Base-by-base conservation (phyloP, 2,888 invertebrate genomes). In the Theretra japonica region DNA sequence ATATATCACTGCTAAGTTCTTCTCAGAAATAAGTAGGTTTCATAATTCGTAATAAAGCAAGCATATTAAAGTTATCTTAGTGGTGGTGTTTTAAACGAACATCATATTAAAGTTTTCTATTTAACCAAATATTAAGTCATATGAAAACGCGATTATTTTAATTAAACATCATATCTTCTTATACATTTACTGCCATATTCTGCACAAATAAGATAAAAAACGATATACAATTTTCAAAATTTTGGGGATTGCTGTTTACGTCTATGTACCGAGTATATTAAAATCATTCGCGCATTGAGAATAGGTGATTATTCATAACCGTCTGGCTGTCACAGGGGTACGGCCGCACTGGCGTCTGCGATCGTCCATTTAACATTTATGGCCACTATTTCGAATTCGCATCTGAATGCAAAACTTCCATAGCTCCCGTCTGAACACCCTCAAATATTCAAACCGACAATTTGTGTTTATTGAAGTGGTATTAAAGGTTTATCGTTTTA, bases 291-390 rank as follows among this genome's bases (percentile, higher is more conserved):
- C 15, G 11, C 68, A 53, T 17, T 53, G 11, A 65, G 41, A 21
- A 65, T 25, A 28, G 4, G 53, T 33, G 48, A 48, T 70, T 70
- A 70, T 62, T 65, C 19, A 70, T 56, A 56, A 19, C 21, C 33
- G 17, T 21, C 53, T 19, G 19, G 23, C 30, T 62, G 53, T 56
- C 23, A 70, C 17, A 17, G 15, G 23, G 23, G 48, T 19, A 53
- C 50, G 0, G 4, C 19, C 19, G 53, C 53, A n/a, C 53, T n/a
- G 7, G 30, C 17, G 41, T 81, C 78, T 80, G 75, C 76, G 75
- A 78, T 77, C 73, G 80, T 82, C 81, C 82, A 85, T 87, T 85
- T 83, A 84, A 86, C 80, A 88, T 87, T 87, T 87, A 88, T 83
- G 76, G 82, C 65, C 79, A 80, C 84, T 83, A 85, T 88, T 88